A percentile compares a stretch with the other conserved stretches of the same genome.
phyloP scores from a whole-genome alignment of 2,113 vertebrate genomes.

The Leptocoma aspasia region DNA sequence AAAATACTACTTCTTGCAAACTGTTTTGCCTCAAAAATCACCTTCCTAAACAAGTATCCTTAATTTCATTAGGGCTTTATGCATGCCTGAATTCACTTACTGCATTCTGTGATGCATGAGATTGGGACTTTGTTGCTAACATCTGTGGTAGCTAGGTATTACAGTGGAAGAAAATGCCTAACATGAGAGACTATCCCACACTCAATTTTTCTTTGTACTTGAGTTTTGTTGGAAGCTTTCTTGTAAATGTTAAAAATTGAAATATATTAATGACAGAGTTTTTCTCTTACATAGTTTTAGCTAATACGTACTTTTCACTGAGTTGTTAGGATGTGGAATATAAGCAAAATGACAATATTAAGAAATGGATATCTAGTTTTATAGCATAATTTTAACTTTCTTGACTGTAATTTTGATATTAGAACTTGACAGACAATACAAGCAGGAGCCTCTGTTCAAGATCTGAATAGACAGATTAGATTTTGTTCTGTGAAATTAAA shows the following conservation, averaged over 20 bases:
- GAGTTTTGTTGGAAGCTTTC: background rate
- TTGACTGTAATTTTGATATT: background rate
- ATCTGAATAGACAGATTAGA: background rate
- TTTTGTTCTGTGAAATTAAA: background rate
- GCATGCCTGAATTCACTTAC: background rate
- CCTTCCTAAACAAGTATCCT: background rate
- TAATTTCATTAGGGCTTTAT: background rate
- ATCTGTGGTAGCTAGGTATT: background rate
- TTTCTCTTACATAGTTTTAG: background rate
- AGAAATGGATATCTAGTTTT: background rate
- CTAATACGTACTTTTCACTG: background rate
- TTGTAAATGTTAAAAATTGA: background rate
- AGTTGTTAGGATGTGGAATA: background rate
- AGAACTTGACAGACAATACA: background rate
- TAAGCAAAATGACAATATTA: background rate
- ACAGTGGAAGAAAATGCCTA: background rate
- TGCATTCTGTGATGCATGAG: background rate
- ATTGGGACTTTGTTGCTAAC: background rate
- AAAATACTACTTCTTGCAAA: background rate
- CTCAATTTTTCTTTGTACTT: background rate
- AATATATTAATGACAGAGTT: background rate
- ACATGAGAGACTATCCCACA: background rate
- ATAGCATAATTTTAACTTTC: background rate
- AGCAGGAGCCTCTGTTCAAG: background rate
- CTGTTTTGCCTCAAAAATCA: background rate